A percentile compares a stretch with the other conserved stretches of the same genome.
phyloP scores from a whole-genome alignment of 1,140 invertebrate species.

The Drosophila lacertosa region DNA sequence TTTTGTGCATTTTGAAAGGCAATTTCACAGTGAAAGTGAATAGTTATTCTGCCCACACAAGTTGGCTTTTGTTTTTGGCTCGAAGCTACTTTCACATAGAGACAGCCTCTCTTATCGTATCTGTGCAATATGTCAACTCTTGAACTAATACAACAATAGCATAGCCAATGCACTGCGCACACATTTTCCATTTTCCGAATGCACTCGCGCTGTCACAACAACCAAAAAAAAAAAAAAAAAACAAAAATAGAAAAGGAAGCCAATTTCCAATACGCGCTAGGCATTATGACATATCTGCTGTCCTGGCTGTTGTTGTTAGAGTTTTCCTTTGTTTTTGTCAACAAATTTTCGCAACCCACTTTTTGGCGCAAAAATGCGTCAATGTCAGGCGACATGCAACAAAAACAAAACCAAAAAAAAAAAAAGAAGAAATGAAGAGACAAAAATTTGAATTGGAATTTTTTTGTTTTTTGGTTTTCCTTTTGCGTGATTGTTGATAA shows the following conservation, averaged over 20 bases:
- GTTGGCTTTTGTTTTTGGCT: constrained; percentile 4
- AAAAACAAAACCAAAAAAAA: not conserved
- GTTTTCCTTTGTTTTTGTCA: constrained; percentile 28
- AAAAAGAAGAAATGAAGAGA: not conserved
- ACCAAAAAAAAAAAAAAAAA: constrained; percentile 25
- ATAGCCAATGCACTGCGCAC: constrained; percentile 18
- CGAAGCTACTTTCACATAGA: constrained; percentile 1
- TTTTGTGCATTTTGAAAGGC: not conserved
- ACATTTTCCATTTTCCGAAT: constrained; percentile 38
- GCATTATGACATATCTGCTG: constrained; percentile 61
- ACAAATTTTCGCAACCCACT: constrained; percentile 1
- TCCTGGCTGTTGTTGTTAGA: constrained; percentile 42
- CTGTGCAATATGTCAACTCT: constrained; percentile 45
- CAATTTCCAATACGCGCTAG: constrained; percentile 54
- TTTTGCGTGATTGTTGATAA: constrained; percentile 63
- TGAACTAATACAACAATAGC: constrained; percentile 15
- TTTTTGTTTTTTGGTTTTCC: constrained; percentile 39
- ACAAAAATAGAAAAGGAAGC: too few species aligned
- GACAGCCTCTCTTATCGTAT: constrained; percentile 21
- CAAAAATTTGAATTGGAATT: constrained; percentile 6
- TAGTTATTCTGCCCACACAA: not conserved
- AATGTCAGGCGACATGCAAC: constrained; percentile 44
- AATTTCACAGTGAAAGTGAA: constrained; percentile 14
- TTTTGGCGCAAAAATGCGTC: constrained; percentile 36
- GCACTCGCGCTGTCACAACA: constrained; percentile 22